A percentile compares a stretch with the other conserved stretches of the same genome.
phyloP scores from a whole-genome alignment of 2,797 vertebrate genomes.

The Serranus cabrilla region DNA sequence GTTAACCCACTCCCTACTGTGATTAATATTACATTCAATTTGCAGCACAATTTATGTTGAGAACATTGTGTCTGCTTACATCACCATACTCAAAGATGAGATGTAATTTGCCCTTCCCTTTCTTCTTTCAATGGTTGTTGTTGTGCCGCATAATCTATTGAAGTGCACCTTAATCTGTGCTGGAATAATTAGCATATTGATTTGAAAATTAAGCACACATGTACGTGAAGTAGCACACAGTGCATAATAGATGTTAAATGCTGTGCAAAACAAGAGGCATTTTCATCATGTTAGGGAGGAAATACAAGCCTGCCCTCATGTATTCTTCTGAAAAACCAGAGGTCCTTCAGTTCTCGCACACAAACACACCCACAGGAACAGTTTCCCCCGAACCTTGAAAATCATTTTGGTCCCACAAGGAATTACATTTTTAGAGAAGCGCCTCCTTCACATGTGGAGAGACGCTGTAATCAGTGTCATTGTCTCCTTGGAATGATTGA shows the following conservation, averaged over 20 bases:
- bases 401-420: constrained; percentile 24
- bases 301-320: not conserved
- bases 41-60: constrained; percentile 27
- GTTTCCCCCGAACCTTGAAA: constrained; percentile 14
- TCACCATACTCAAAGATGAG: constrained; percentile 36
- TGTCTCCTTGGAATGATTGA: constrained; percentile 43
- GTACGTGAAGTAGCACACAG: not conserved
- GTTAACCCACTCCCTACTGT: constrained; percentile 33
- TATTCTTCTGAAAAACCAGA: too few relatives aligned
- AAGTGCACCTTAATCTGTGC: constrained; percentile 29
- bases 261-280: not conserved
- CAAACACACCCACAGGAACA: not conserved
- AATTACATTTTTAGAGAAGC: constrained; percentile 30
- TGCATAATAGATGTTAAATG: constrained; percentile 8
- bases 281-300: not conserved
- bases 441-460: constrained; percentile 26
- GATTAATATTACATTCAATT: constrained; percentile 53
- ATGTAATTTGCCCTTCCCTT: constrained; percentile 36
- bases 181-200: constrained; percentile 56
- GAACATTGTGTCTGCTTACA: constrained; percentile 51
- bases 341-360: not conserved
- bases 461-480: constrained; percentile 47
- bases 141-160: constrained; percentile 47
- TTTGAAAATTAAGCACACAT: constrained; percentile 19
- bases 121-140: constrained; percentile 39